These are phyloP conservation scores for Pyxicephalus adspersus DNA, from an alignment of 2,113 vertebrate species.

Conservation along the genomic window DNA sequence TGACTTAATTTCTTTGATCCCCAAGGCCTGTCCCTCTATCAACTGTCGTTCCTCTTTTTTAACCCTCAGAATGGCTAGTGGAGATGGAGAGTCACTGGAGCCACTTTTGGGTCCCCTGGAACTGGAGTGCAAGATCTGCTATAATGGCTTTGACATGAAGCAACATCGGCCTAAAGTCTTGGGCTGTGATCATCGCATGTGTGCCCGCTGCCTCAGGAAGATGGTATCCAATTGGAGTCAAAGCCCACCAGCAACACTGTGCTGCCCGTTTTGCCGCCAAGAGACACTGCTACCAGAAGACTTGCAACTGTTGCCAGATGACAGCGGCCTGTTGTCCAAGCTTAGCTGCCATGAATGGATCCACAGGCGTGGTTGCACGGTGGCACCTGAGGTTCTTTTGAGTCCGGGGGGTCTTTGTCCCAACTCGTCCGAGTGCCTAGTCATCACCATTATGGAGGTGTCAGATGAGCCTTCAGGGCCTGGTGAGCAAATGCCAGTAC, in stretches of 20 bases:
- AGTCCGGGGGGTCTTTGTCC: constrained; percentile 74
- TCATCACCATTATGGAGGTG: constrained; percentile 88
- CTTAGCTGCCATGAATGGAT: constrained; percentile 70
- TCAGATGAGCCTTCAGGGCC: constrained; percentile 71
- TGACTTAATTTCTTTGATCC: neutral
- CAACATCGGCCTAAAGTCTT: constrained; percentile 79
- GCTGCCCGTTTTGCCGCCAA: constrained; percentile 87
- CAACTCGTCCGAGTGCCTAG: constrained; percentile 80
- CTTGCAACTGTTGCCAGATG: constrained; percentile 79
- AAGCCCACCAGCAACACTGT: constrained; percentile 69
- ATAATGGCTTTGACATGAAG: constrained; percentile 76
- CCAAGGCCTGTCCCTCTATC: neutral
- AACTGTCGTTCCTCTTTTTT: neutral
- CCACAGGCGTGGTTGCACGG: constrained; percentile 55
- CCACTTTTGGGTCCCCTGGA: constrained; percentile 69
- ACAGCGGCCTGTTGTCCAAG: constrained; percentile 74
- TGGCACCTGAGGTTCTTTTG: constrained; percentile 75
- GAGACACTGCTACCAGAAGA: constrained; percentile 78
- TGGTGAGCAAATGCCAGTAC: constrained; percentile 73
- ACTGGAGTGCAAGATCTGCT: constrained; percentile 88
- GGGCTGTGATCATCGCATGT: constrained; percentile 80
- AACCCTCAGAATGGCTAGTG: constrained; percentile 63
- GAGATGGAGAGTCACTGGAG: constrained; percentile 45
- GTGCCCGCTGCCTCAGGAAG: constrained; percentile 80
- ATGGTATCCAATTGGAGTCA: constrained; percentile 75